Evolutionary conservation across 53 echinoderm and acorn worm genomes (phyloP).

Genomic region (Arbacia lixula): DNA sequence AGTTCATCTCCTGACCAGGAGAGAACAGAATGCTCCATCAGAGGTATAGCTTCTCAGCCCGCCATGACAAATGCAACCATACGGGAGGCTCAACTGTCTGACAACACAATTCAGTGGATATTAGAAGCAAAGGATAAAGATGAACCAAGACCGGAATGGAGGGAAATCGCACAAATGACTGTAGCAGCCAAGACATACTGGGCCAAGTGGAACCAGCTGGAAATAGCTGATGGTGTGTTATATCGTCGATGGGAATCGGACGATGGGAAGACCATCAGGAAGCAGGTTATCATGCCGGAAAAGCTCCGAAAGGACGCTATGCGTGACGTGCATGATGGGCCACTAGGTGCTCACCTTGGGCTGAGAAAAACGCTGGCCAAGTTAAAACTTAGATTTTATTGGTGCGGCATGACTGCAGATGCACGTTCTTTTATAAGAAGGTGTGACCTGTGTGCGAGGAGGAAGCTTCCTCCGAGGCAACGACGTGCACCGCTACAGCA

Average conservation of each 20-base stretch:
- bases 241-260: slow-evolving; percentile 59
- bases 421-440: slow-evolving; percentile 22
- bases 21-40: background rate
- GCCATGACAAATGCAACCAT: background rate
- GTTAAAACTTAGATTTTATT: slow-evolving; percentile 37
- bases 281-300: slow-evolving; percentile 50
- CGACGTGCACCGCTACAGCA: slow-evolving; percentile 53
- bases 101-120: slow-evolving; percentile 21
- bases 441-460: slow-evolving; percentile 54
- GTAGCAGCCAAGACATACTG: slow-evolving; percentile 55
- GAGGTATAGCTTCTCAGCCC: slow-evolving; percentile 26
- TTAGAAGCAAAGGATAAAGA: slow-evolving; percentile 34
- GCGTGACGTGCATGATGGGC: slow-evolving; percentile 51
- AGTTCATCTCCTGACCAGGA: background rate
- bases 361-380: slow-evolving; percentile 54
- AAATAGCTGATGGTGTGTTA: slow-evolving; percentile 35
- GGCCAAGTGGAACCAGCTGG: slow-evolving; percentile 52
- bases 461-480: slow-evolving; percentile 53
- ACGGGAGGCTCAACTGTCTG: slow-evolving; percentile 4
- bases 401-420: slow-evolving; percentile 58
- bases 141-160: slow-evolving; percentile 38
- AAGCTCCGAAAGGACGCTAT: slow-evolving; percentile 6
- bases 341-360: slow-evolving; percentile 62
- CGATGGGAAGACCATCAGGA: slow-evolving; percentile 39
- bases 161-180: background rate